Base-by-base conservation (phyloP, 1,140 invertebrate genomes). In the Liolophura sinensis region DNA sequence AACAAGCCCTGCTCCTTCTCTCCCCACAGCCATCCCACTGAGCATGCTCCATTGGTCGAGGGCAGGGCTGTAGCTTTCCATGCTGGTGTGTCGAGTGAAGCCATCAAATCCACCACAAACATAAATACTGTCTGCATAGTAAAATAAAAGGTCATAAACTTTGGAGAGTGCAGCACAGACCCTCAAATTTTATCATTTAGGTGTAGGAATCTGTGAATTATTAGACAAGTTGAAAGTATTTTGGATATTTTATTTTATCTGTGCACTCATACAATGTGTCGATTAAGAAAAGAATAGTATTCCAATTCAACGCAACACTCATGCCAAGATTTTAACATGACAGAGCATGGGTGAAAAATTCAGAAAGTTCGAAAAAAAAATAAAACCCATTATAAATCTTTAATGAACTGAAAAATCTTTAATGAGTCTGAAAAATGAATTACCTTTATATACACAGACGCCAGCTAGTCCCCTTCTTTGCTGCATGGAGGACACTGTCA, bases 51-150 rank as follows among this genome's bases (percentile, higher is more conserved):
- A 84, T 61, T 82, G 72, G 57, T 84, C 79, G 18, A 69, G 69
- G 6, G 25, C 57, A 16, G 80, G 79, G 57, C 79, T 77, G 65
- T 82, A 84, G 22, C 74, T 67, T 60, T 84, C 82, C 70, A 82
- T 76, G 63, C 75, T 79, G 16, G 75, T 78, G 67, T 82, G 79
- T n/a, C 82, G 69, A 22, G 73, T 73, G 58, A 75, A 77, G 9
- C 82, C 82, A 74, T 82, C 82, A 70, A 84, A 84, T 1, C 82
- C 82, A 16, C 82, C 82, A 75, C 81, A 84, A 22, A 84, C 80
- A 72, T 80, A 84, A 16, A 84, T 79, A 55, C 73, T 73, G 46
- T 77, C 81, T 81, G 67, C 0, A 12, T 24, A 54, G 24, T 54
- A 54, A 54, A 54, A 54, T 20, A 54, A 20, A 54, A 54, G 3